A percentile compares a stretch with the other conserved stretches of the same genome.
Conservation (phyloP, 2,797 vertebrate genomes). For the Caiman crocodilus region DNA sequence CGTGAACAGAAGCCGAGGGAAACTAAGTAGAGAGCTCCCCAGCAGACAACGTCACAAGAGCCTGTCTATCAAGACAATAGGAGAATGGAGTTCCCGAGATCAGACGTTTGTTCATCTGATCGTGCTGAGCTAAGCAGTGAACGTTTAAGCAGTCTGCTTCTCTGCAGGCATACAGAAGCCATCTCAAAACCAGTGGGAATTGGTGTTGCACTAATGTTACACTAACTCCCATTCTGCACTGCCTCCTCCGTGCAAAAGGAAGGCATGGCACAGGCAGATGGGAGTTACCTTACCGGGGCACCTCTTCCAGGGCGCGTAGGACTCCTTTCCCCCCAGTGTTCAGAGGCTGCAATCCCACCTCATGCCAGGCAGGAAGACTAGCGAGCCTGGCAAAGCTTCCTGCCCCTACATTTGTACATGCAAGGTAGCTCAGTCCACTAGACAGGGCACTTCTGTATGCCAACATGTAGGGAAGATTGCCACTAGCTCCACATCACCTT, state of each 20-base stretch:
- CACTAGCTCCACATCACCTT: background rate
- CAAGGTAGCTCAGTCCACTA: rapidly evolving
- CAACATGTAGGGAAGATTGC: too few species aligned
- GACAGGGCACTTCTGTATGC: background rate
- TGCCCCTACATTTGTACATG: rapidly evolving
- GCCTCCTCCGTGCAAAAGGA: background rate
- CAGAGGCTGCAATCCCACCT: background rate
- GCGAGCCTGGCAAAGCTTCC: background rate
- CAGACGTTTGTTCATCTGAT: rapidly evolving
- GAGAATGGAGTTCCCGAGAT: background rate
- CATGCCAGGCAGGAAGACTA: background rate
- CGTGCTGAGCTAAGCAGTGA: rapidly evolving
- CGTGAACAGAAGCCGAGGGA: rapidly evolving
- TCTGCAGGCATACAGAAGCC: background rate
- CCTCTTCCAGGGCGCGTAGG: background rate
- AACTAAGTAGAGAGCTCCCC: background rate
- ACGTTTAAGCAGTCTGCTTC: background rate
- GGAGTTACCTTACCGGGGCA: rapidly evolving
- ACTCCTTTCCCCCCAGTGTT: background rate
- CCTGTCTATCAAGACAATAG: background rate
- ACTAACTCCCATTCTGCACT: rapidly evolving
- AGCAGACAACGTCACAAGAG: background rate
- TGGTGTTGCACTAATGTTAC: background rate
- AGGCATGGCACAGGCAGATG: rapidly evolving
- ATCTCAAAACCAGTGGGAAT: rapidly evolving